A percentile compares a stretch with the other conserved stretches of the same genome.
Conservation (phyloP, 2,113 vertebrate species). For the Pelmatolapia mariae region DNA sequence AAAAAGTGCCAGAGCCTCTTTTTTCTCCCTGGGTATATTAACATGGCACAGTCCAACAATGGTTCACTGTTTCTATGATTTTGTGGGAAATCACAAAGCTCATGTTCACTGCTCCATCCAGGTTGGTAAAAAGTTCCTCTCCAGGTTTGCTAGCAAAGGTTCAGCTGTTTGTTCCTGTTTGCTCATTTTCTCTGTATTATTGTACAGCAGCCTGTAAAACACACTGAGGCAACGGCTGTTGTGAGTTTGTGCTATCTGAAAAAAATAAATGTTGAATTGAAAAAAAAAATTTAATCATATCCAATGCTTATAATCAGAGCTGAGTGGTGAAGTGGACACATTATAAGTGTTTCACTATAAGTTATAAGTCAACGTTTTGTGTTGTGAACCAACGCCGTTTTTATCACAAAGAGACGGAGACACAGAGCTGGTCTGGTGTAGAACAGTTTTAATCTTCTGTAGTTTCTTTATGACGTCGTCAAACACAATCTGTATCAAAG, state of each 20-base stretch:
- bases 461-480: accelerated
- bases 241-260: no score
- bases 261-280: background rate
- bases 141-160: background rate
- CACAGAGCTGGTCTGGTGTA: no score
- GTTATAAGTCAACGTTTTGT: background rate
- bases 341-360: accelerated
- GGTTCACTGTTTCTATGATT: background rate
- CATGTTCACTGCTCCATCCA: accelerated
- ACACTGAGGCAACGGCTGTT: accelerated
- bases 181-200: accelerated
- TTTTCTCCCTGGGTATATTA: accelerated
- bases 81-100: background rate
- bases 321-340: background rate
- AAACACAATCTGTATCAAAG: background rate
- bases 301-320: accelerated
- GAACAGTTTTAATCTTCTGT: no score
- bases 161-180: background rate
- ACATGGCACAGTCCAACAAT: background rate
- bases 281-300: background rate
- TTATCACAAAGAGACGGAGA: no score
- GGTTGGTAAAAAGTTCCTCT: background rate
- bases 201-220: background rate
- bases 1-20: no score
- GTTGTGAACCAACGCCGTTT: background rate